phyloP scores from a whole-genome alignment of 2,113 vertebrate genomes.

The Actenoides lindsayi region DNA sequence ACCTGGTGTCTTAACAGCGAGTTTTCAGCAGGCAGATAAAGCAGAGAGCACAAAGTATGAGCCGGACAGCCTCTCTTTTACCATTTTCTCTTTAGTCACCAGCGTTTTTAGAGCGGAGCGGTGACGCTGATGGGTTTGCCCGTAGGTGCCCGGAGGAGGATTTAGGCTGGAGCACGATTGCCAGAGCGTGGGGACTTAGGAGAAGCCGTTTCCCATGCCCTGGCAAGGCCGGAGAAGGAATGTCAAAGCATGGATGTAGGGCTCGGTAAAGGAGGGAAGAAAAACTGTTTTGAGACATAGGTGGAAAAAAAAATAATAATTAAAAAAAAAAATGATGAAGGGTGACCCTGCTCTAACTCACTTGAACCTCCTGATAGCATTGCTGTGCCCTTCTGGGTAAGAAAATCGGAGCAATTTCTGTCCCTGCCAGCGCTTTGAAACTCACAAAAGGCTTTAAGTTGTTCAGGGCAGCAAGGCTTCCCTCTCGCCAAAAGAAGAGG shows the following conservation, averaged over 20 bases:
- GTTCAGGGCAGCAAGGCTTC: background rate
- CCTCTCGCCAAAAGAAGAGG: background rate
- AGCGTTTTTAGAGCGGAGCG: background rate
- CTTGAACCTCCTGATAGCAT: background rate
- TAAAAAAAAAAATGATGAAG: background rate
- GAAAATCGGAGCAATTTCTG: background rate
- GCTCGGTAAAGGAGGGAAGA: background rate
- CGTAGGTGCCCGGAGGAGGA: accelerated
- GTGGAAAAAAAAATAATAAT: background rate
- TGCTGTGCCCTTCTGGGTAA: background rate
- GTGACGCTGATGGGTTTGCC: background rate
- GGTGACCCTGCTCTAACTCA: background rate
- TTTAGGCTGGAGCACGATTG: background rate
- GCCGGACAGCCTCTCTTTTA: background rate
- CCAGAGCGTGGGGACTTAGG: background rate
- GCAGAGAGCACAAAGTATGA: background rate
- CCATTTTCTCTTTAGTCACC: background rate
- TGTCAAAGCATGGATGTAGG: background rate
- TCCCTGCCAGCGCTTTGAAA: background rate
- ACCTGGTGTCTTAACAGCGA: background rate
- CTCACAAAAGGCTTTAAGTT: background rate
- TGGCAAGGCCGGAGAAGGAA: background rate
- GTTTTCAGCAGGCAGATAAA: background rate
- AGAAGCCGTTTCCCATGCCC: background rate
- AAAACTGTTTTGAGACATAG: background rate